Base-by-base conservation (phyloP, 30 jellyfish, hydroid and myxozoan genomes). In the Cassiopea andromeda region DNA sequence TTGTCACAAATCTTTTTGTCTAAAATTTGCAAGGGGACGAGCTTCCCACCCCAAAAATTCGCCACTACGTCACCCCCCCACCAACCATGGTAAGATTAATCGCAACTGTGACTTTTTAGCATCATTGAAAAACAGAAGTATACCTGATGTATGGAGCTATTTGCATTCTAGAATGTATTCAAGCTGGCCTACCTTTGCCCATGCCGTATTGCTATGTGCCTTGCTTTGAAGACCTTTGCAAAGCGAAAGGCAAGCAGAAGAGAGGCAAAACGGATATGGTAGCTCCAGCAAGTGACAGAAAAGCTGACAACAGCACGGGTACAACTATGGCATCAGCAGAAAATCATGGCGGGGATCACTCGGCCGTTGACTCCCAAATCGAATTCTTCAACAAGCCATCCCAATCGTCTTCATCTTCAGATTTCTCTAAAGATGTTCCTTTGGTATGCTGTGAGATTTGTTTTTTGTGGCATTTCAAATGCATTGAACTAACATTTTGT, bases 161-260 rank as follows among this genome's bases (percentile, higher is more conserved):
- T 75, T 77, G 44, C 60, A 57, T 94, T 80, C 1, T 48, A 95
- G 99, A 88, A 58, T 95, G 96, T 82, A 88, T 95, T 47, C 96
- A 95, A 58, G 69, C 19, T 48, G 95, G 92, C 38, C 58, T 48
- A 1, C 88, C 92, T 1, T 73, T 91, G n/a, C 99, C 99, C 15
- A 66, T 81, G 89, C 92, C 99, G 19, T 91, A 90, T 47, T 95
- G 99, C 81, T 95, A 95, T 57, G 97, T 90, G 13, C 98, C 99
- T 1, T 72, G 91, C 58, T 45, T 64, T 27, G 89, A 78, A 3
- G 94, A 87, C 80, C 84, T 87, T 57, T 8, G 38, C 73, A 87
- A 69, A 57, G 73, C 94, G 7, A 76, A 66, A 67, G 77, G 66
- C 44, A 87, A 76, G 79, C 89, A 44, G 18, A 77, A 66, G 38